Percentiles rank a stretch among this genome's conserved stretches.
Conservation (phyloP, 2,797 vertebrate genomes). For the Sorex maritimensis region DNA sequence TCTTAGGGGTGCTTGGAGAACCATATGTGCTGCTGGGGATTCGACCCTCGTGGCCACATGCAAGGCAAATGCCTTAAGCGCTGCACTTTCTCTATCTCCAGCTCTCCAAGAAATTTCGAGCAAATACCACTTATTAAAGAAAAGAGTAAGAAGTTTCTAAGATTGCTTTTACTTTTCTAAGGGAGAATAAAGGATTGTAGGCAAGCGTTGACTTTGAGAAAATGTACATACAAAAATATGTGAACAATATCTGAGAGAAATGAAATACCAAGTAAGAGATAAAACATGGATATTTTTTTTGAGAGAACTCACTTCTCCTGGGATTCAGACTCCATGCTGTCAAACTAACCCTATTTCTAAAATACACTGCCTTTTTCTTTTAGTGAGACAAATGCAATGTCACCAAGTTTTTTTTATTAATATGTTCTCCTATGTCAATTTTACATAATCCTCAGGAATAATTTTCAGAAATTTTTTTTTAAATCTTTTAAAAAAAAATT, state of each 20-base stretch:
- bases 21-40: no score
- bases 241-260: neutral
- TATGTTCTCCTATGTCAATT: no score
- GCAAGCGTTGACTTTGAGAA: neutral
- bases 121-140: neutral
- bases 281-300: neutral
- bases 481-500: no score
- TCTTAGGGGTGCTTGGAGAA: no score
- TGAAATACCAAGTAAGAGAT: slow-evolving; percentile 4
- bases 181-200: neutral
- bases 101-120: no score
- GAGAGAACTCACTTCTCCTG: slow-evolving; percentile 4
- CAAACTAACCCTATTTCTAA: neutral
- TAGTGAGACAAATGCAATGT: no score
- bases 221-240: neutral
- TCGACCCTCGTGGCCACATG: no score
- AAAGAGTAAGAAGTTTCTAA: neutral
- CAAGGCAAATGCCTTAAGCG: no score
- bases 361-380: no score
- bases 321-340: neutral
- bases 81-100: no score
- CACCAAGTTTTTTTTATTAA: no score
- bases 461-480: neutral
- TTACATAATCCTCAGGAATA: neutral
- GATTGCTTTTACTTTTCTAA: neutral